phyloP scores from a whole-genome alignment of 2,797 vertebrate species.

The Oceanodroma leucorhoa region DNA sequence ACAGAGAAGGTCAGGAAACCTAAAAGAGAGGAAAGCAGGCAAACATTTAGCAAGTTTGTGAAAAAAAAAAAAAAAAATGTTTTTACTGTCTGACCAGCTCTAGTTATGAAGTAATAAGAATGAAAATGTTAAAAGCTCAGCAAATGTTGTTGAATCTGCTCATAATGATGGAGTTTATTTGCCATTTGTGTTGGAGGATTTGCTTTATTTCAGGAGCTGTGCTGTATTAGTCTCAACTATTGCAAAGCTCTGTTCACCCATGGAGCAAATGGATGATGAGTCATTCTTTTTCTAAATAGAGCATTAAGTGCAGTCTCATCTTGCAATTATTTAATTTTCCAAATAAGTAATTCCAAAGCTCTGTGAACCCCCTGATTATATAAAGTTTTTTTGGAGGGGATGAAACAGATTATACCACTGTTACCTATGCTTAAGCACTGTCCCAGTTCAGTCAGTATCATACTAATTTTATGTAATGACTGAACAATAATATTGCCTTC shows the following conservation, averaged over 20 bases:
- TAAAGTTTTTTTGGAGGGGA: background rate
- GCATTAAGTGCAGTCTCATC: background rate
- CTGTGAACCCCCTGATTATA: background rate
- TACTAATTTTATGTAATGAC: background rate
- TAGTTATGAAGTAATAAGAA: background rate
- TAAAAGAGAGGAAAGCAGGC: background rate
- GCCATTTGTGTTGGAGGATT: background rate
- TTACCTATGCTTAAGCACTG: background rate
- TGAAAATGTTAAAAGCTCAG: background rate
- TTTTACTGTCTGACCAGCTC: background rate
- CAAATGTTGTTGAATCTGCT: background rate
- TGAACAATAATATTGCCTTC: background rate
- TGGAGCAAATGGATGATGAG: slow-evolving; percentile 19
- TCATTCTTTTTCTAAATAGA: background rate
- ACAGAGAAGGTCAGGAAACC: background rate
- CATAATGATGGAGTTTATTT: background rate
- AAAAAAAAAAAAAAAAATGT: background rate
- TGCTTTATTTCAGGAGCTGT: slow-evolving; percentile 1
- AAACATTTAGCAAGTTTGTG: background rate
- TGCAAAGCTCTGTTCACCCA: background rate
- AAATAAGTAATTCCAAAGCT: background rate
- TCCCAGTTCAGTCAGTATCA: background rate
- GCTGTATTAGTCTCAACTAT: background rate
- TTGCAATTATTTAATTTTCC: slow-evolving; percentile 17
- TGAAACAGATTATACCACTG: background rate